Evolutionary conservation across 2,797 vertebrate species (phyloP).

Genomic region (Bufotes viridis): DNA sequence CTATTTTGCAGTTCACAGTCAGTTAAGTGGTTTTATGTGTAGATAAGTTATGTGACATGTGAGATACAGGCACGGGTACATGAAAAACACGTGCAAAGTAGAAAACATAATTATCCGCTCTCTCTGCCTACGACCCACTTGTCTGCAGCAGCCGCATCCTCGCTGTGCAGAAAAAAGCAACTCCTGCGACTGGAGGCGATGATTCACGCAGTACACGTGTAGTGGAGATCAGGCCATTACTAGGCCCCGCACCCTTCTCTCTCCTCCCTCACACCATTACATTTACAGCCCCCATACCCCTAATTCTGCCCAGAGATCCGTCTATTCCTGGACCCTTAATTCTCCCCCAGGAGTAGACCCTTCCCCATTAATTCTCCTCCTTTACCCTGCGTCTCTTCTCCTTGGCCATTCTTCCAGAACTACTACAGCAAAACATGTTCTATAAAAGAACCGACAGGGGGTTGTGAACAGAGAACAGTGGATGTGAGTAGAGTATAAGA

Average conservation of each 20-base stretch:
- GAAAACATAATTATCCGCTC: conserved; percentile 35
- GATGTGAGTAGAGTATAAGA: no score
- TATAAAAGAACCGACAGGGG: no score
- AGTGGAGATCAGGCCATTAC: background rate
- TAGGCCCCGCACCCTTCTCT: background rate
- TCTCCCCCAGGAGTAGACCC: background rate
- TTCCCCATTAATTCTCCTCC: background rate
- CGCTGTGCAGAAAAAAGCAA: background rate
- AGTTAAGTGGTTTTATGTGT: background rate
- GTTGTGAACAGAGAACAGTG: no score
- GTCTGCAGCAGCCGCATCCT: background rate
- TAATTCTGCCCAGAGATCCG: background rate
- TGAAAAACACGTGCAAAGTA: conserved; percentile 31
- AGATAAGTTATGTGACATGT: conserved; percentile 3
- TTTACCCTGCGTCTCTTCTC: background rate
- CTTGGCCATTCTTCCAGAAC: background rate
- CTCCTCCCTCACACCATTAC: background rate
- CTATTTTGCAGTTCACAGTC: background rate
- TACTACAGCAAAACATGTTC: no score
- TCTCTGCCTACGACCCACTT: conserved; percentile 23
- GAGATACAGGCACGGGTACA: conserved; percentile 7
- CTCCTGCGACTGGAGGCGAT: background rate
- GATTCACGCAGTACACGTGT: background rate
- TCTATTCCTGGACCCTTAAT: background rate
- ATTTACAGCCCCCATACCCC: background rate